Evolutionary conservation across 2,113 vertebrate genomes (phyloP).

Genomic region (Gymnobelideus leadbeateri): DNA sequence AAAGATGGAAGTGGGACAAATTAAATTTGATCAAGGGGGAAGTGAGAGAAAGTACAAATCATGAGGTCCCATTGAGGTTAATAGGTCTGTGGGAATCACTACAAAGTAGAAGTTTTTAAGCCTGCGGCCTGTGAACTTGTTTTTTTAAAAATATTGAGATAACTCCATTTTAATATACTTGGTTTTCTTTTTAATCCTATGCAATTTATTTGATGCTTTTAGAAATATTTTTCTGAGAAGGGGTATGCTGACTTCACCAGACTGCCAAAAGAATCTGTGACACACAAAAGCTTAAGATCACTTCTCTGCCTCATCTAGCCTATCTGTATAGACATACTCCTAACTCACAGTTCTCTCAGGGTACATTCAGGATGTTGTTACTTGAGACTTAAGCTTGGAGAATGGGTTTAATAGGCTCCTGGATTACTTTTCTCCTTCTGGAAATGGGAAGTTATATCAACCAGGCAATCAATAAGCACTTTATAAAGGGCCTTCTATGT

Average conservation of each 20-base stretch:
- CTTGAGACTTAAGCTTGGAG: neutral
- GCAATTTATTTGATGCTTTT: neutral
- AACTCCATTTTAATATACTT: neutral
- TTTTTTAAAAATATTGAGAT: neutral
- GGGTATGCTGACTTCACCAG: neutral
- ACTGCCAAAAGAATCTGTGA: neutral
- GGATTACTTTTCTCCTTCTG: neutral
- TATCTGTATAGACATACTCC: neutral
- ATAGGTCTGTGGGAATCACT: neutral
- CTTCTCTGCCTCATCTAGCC: neutral
- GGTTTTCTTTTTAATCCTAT: neutral
- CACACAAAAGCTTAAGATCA: neutral
- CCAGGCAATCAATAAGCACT: neutral
- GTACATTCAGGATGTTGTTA: neutral
- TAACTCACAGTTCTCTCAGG: neutral
- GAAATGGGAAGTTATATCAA: neutral
- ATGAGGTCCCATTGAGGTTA: neutral
- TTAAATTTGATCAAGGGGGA: neutral
- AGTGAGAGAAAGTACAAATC: neutral
- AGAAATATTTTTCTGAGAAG: neutral
- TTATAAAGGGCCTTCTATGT: neutral
- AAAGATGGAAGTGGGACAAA: neutral
- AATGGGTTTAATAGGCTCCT: neutral
- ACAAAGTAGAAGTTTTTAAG: neutral
- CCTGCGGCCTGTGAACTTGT: neutral